phyloP scores from a whole-genome alignment of 1,140 invertebrate species.

The Papilio polytes region DNA sequence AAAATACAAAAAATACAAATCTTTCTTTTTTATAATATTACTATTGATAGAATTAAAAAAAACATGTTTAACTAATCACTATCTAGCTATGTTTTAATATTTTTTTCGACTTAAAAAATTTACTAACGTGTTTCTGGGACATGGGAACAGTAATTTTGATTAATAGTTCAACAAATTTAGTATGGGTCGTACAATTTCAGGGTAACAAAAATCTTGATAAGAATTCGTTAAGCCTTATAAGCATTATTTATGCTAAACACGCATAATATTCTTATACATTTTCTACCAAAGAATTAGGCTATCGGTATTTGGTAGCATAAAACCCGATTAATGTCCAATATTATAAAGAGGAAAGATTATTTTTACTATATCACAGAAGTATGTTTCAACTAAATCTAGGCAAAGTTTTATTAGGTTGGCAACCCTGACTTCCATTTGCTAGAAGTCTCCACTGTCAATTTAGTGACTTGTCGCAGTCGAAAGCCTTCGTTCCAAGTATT shows the following conservation, averaged over 20 bases:
- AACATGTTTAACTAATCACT: no score
- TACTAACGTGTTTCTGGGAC: not conserved
- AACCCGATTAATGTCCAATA: not conserved
- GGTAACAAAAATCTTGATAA: constrained; percentile 11
- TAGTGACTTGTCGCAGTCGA: not conserved
- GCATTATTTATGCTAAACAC: not conserved
- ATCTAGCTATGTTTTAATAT: no score
- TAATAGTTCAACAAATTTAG: constrained; percentile 1
- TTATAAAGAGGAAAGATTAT: no score
- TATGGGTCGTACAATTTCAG: not conserved
- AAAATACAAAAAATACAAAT: no score
- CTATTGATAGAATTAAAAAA: no score
- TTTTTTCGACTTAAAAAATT: no score
- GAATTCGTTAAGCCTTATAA: constrained; percentile 13
- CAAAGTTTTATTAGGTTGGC: not conserved
- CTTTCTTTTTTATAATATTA: no score
- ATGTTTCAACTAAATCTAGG: not conserved
- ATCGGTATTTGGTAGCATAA: not conserved
- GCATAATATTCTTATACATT: not conserved
- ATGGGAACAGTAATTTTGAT: constrained; percentile 1
- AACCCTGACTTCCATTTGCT: not conserved
- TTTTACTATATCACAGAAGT: not conserved
- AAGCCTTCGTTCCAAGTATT: constrained; percentile 11
- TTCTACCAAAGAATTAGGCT: not conserved
- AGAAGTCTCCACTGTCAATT: not conserved